These are phyloP conservation scores for Platerodrilus igneus DNA, from an alignment of 2,888 invertebrate genomes.

Conservation along the genomic window DNA sequence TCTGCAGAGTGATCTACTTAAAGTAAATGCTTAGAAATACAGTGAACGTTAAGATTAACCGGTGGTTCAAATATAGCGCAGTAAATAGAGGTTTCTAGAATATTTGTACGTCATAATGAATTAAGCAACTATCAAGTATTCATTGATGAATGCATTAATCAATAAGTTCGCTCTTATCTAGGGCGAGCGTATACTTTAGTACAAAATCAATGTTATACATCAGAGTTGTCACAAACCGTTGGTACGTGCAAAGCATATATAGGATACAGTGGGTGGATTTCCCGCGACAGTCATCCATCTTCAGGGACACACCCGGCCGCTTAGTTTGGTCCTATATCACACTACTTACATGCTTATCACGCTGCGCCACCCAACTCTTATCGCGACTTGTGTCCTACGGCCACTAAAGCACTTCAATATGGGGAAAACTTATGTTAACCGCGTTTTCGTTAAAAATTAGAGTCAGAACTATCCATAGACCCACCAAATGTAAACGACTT, in stretches of 20 bases:
- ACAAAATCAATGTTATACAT: constrained; percentile 47
- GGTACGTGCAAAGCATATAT: constrained; percentile 45
- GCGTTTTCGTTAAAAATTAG: too few species aligned
- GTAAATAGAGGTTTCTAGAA: too few species aligned
- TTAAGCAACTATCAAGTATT: too few species aligned
- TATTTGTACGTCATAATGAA: too few species aligned
- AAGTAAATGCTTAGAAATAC: too few species aligned
- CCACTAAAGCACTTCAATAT: constrained; percentile 33
- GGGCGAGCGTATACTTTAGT: constrained; percentile 13
- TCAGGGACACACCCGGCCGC: constrained; percentile 48
- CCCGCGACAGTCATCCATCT: constrained; percentile 50
- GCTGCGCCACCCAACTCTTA: constrained; percentile 42
- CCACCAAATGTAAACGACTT: too few species aligned
- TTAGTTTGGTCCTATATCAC: constrained; percentile 45
- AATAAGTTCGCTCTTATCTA: neutral
- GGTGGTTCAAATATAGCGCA: too few species aligned
- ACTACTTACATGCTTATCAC: constrained; percentile 49
- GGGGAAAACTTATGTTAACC: too few species aligned
- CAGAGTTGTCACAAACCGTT: constrained; percentile 48
- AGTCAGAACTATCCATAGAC: too few species aligned
- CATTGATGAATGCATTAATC: too few species aligned
- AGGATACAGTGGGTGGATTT: constrained; percentile 46
- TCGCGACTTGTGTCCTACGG: constrained; percentile 43
- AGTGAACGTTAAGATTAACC: too few species aligned
- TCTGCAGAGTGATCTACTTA: too few species aligned